Evolutionary conservation across 2,113 vertebrate genomes (phyloP), one percentile per base, ranked within the genome.

Genomic region (Oryzias celebensis): DNA sequence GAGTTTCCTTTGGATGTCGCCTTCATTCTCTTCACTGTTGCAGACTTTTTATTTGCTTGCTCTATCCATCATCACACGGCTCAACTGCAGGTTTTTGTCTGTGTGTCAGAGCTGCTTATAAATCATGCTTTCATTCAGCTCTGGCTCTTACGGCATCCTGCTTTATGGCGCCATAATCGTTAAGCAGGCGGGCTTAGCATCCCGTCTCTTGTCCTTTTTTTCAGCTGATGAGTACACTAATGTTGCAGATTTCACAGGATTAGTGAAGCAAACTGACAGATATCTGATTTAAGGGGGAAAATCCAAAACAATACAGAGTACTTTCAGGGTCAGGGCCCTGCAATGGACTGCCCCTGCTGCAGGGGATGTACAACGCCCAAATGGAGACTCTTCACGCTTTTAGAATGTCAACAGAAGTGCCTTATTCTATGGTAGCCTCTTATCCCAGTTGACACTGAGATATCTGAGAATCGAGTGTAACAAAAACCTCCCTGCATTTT

Each of bases 211-310:
- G 64, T 78, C 67, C 71, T 72, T 55, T 78, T 23, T 18, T 36
- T 3, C 36, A 13, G 54, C 69, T 45, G 80, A 63, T 65, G 65
- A 78, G 83, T 72, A 44, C 72, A 71, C 80, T 74, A 77, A 80
- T 73, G 74, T 78, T 45, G 81, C 71, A 58, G 58, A 73, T 70
- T 78, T 83, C 69, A 45, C 57, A 47, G 84, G 85, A 87, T 86
- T 87, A 87, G 46, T 50, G 73, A 82, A 56, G 75, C 65, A 0
- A 73, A 73, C 55, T 1, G 69, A 69, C 72, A 75, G 78, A 86
- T 78, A 87, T 89, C 84, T 85, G 82, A 82, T 87, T 87, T 80
- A 76, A 89, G 85, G 70, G 36, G 68, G 75, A 75, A 72, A 84
- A 87, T 86, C 80, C 77, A 73, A 83, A 85, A 87, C 81, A 83